These are phyloP conservation scores for Megalops cyprinoides DNA, from an alignment of 2,797 vertebrate genomes.

Conservation along the genomic window DNA sequence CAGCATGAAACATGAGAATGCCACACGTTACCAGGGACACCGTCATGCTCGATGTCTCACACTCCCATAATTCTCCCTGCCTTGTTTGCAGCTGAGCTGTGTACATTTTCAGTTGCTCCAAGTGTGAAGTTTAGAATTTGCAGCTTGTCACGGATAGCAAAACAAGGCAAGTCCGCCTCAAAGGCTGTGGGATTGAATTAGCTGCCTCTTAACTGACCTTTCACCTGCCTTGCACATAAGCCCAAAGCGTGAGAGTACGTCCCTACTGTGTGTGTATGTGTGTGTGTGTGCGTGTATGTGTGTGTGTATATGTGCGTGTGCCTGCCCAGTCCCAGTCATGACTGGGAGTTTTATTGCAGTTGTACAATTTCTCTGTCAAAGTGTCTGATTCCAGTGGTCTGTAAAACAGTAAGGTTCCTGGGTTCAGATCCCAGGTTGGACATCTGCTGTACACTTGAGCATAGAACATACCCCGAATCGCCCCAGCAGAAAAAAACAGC, in stretches of 20 bases:
- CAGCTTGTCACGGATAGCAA: background rate
- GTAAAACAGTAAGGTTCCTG: background rate
- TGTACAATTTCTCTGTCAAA: background rate
- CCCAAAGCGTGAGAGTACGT: background rate
- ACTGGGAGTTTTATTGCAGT: background rate
- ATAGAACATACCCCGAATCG: background rate
- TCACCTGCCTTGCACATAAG: background rate
- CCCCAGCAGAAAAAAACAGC: background rate
- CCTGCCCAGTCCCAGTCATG: background rate
- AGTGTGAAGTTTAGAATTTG: background rate
- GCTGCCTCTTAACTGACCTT: background rate
- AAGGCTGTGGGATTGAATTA: slow-evolving; percentile 1
- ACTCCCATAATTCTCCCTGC: background rate
- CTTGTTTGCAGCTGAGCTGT: background rate
- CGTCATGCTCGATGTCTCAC: background rate
- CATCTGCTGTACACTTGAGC: slow-evolving; percentile 19
- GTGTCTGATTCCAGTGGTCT: background rate
- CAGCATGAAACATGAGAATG: slow-evolving; percentile 1
- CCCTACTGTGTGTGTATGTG: background rate
- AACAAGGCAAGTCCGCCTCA: background rate
- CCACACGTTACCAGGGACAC: slow-evolving; percentile 8
- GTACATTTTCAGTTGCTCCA: background rate
- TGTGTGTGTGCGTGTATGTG: slow-evolving; percentile 18
- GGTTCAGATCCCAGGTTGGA: slow-evolving; percentile 23
- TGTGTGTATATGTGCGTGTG: slow-evolving; percentile 6